Conservation (phyloP, 2,888 invertebrate genomes). For the Sphaerophoria taeniata region DNA sequence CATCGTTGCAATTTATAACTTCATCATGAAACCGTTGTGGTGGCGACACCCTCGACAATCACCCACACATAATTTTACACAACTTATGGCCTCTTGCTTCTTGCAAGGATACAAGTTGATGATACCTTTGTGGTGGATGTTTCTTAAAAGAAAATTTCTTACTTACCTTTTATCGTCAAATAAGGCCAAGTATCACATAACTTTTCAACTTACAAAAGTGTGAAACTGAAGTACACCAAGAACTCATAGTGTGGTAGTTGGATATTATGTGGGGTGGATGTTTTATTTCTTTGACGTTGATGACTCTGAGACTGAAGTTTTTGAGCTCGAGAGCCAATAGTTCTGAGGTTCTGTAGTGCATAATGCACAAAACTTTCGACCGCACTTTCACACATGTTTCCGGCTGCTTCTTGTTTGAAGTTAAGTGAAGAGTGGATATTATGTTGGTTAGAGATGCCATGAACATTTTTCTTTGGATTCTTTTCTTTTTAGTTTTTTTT, state of each 20-base stretch:
- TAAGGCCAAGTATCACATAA: conserved; percentile 67
- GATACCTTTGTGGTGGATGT: background rate
- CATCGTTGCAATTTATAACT: conserved; percentile 51
- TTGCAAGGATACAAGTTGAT: conserved; percentile 12
- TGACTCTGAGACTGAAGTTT: conserved; percentile 10
- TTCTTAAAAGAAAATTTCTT: conserved; percentile 15
- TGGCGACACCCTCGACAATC: background rate
- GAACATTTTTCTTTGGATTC: background rate
- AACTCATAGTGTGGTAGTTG: background rate
- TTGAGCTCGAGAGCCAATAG: conserved; percentile 3
- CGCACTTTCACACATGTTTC: conserved; percentile 53
- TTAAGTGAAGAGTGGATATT: conserved; percentile 11
- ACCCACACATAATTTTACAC: background rate
- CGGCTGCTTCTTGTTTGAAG: background rate
- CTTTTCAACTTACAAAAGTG: conserved; percentile 64
- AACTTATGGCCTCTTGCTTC: background rate
- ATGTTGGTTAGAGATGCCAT: background rate
- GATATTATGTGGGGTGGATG: conserved; percentile 1
- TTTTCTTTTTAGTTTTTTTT: background rate
- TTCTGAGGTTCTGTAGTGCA: conserved; percentile 8
- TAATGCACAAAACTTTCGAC: conserved; percentile 51
- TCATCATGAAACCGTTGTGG: conserved; percentile 23
- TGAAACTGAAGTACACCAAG: conserved; percentile 49
- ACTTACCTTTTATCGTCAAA: conserved; percentile 43
- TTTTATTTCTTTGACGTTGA: conserved; percentile 6